These are phyloP conservation scores for Pediacus dermestoides DNA, from an alignment of 2,888 invertebrate species.

Conservation along the genomic window DNA sequence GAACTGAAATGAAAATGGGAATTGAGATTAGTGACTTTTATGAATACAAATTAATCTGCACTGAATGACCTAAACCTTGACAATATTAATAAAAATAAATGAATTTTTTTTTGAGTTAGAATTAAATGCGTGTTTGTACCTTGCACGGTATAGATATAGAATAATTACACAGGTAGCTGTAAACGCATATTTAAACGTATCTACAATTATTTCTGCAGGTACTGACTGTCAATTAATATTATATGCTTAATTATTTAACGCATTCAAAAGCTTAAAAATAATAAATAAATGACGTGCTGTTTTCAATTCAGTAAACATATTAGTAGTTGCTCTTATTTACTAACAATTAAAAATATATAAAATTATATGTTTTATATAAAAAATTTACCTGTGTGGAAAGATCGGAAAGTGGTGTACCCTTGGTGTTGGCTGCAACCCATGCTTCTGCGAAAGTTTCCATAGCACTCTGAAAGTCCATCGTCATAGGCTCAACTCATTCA, in stretches of 20 bases:
- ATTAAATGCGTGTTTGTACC: slow-evolving; percentile 19
- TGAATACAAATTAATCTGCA: too few relatives aligned
- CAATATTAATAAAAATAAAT: too few relatives aligned
- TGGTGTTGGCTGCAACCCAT: slow-evolving; percentile 90
- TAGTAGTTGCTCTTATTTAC: background rate
- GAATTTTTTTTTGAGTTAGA: too few relatives aligned
- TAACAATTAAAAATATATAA: background rate
- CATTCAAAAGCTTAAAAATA: too few relatives aligned
- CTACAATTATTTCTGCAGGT: slow-evolving; percentile 5
- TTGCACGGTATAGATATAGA: slow-evolving; percentile 17
- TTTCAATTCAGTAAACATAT: background rate
- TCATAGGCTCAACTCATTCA: slow-evolving; percentile 31
- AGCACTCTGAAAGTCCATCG: slow-evolving; percentile 97
- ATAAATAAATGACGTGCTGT: too few relatives aligned
- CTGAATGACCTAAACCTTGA: too few relatives aligned
- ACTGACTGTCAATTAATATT: slow-evolving; percentile 8
- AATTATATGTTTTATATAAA: slow-evolving; percentile 36
- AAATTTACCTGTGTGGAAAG: slow-evolving; percentile 62
- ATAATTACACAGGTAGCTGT: slow-evolving; percentile 18
- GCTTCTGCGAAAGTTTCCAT: slow-evolving; percentile 98
- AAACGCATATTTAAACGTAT: slow-evolving; percentile 13
- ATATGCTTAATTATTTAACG: slow-evolving; percentile 5
- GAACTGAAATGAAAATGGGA: too few relatives aligned
- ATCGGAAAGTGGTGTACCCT: slow-evolving; percentile 58
- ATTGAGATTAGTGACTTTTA: too few relatives aligned